phyloP scores from a whole-genome alignment of 35 echinoderm and acorn worm species.

The Chiridota heheva region DNA sequence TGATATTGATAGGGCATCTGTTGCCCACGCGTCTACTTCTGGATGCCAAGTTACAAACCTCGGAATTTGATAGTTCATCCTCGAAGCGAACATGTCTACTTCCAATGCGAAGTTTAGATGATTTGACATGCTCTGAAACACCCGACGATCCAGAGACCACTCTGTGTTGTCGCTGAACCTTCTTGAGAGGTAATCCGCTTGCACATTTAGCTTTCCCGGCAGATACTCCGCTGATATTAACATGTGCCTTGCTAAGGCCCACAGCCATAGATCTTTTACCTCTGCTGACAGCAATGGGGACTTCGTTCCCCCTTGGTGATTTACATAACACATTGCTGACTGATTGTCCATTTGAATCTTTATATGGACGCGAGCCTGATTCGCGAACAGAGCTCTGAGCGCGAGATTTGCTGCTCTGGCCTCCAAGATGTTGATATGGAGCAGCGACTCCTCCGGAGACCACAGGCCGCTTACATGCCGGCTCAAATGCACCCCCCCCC shows the following conservation, averaged over 20 bases:
- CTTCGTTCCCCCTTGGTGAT: constrained; percentile 11
- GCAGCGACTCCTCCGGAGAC: background rate
- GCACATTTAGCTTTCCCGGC: constrained; percentile 1
- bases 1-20: background rate
- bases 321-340: constrained; percentile 16
- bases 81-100: constrained; percentile 25
- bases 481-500: background rate
- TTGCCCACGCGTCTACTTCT: background rate
- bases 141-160: background rate
- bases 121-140: background rate
- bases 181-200: constrained; percentile 13
- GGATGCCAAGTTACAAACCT: constrained; percentile 23
- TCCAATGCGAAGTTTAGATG: background rate
- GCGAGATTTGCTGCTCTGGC: background rate
- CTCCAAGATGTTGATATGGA: constrained; percentile 28
- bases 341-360: constrained; percentile 5
- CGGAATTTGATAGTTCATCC: background rate
- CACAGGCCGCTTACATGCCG: background rate
- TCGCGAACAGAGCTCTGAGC: background rate
- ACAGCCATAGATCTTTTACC: constrained; percentile 11
- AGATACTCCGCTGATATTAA: constrained; percentile 1
- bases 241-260: background rate
- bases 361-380: background rate
- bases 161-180: background rate
- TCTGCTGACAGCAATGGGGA: background rate